These are phyloP conservation scores for Cardiocondyla obscurior DNA, from an alignment of 1,140 invertebrate genomes.

Conservation along the genomic window DNA sequence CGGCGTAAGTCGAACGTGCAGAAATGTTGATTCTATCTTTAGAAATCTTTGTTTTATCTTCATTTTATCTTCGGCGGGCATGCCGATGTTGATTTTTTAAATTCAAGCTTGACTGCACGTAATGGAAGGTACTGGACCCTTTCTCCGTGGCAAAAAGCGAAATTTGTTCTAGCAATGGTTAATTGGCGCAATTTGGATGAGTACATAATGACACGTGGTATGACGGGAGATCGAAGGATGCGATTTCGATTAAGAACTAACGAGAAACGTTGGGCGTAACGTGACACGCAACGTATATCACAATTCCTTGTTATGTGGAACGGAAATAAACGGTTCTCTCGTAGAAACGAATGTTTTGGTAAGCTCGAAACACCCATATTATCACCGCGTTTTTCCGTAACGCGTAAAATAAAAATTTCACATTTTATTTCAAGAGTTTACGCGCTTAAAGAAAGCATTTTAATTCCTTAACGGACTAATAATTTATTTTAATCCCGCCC, in stretches of 20 bases:
- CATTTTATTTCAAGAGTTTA: neutral
- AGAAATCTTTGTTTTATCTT: neutral
- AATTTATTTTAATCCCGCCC: neutral
- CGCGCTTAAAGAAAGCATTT: too few relatives aligned
- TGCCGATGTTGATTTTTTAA: neutral
- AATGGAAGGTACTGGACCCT: neutral
- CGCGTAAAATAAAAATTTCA: neutral
- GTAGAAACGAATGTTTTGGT: neutral
- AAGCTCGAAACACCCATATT: neutral
- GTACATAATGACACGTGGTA: slow-evolving; percentile 29
- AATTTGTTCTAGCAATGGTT: slow-evolving; percentile 21
- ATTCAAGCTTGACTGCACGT: neutral
- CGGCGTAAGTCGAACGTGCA: neutral
- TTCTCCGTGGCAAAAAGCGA: slow-evolving; percentile 7
- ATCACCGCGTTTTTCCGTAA: neutral
- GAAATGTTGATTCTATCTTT: neutral
- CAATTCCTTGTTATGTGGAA: slow-evolving; percentile 47
- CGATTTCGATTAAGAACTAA: slow-evolving; percentile 39
- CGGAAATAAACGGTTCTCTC: slow-evolving; percentile 46
- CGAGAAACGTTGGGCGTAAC: slow-evolving; percentile 37
- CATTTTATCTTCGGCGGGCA: neutral
- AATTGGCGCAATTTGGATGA: slow-evolving; percentile 31
- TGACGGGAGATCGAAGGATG: slow-evolving; percentile 42
- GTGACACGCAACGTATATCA: slow-evolving; percentile 45
- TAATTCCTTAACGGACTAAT: neutral